Evolutionary conservation across 2,797 vertebrate genomes (phyloP).

Genomic region (Trichosurus vulpecula): DNA sequence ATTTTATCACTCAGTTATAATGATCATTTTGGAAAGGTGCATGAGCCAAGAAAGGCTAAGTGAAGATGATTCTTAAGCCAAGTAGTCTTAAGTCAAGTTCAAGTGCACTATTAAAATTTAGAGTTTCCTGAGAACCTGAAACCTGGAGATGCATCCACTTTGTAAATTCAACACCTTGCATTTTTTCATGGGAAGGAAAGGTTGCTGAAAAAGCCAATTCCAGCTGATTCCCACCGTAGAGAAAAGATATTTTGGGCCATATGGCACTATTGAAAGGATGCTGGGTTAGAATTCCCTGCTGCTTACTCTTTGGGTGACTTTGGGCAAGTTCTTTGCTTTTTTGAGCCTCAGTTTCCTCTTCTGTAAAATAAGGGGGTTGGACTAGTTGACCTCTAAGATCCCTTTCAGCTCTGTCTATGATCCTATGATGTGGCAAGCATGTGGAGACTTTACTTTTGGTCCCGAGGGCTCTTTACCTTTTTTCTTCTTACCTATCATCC

Average conservation of each 20-base stretch:
- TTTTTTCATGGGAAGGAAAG: slow-evolving; percentile 13
- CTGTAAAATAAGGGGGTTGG: neutral
- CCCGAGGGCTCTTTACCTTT: neutral
- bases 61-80: slow-evolving; percentile 29
- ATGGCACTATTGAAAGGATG: neutral
- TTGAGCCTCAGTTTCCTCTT: neutral
- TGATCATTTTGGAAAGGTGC: neutral
- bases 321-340: neutral
- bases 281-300: neutral
- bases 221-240: neutral
- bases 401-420: neutral
- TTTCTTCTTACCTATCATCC: neutral
- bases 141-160: neutral
- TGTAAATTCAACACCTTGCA: neutral
- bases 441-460: neutral
- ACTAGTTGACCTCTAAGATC: neutral
- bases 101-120: neutral
- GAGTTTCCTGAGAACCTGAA: slow-evolving; percentile 19
- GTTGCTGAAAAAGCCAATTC: neutral
- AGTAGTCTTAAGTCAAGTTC: slow-evolving; percentile 1
- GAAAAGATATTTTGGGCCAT: neutral
- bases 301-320: neutral
- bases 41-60: slow-evolving; percentile 29
- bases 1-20: neutral
- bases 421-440: neutral